These are phyloP conservation scores for Geothlypis trichas DNA, from an alignment of 2,113 vertebrate species.

Conservation along the genomic window DNA sequence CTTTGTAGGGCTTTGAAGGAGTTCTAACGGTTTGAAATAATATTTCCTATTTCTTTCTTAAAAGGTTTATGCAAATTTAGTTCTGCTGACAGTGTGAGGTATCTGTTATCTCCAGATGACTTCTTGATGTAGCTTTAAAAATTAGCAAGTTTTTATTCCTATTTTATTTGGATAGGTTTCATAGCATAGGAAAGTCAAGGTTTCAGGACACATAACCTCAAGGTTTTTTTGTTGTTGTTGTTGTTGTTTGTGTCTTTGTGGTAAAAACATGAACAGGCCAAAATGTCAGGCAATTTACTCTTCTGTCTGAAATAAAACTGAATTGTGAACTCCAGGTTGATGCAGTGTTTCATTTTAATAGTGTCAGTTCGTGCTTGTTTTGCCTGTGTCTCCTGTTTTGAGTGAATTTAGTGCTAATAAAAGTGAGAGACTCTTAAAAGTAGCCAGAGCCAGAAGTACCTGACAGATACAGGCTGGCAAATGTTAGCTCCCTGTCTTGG, in stretches of 20 bases:
- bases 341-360: slow-evolving; percentile 54
- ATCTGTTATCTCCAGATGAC: neutral
- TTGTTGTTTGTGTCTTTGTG: neutral
- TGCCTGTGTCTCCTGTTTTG: neutral
- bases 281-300: slow-evolving; percentile 42
- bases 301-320: slow-evolving; percentile 47
- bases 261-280: slow-evolving; percentile 32
- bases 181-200: neutral
- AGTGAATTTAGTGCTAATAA: slow-evolving; percentile 57
- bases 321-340: slow-evolving; percentile 36
- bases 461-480: neutral
- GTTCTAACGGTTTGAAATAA: neutral
- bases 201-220: neutral
- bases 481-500: neutral
- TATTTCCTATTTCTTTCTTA: neutral
- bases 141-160: neutral
- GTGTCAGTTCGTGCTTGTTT: slow-evolving; percentile 17
- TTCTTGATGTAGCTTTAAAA: neutral
- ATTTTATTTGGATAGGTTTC: neutral
- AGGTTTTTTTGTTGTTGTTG: neutral
- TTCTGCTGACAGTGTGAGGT: neutral
- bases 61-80: neutral
- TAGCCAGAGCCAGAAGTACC: neutral
- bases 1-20: neutral
- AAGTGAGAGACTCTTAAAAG: slow-evolving; percentile 35